Base-by-base conservation (phyloP, 2,113 vertebrate species). In the Ancistrus triradiatus region DNA sequence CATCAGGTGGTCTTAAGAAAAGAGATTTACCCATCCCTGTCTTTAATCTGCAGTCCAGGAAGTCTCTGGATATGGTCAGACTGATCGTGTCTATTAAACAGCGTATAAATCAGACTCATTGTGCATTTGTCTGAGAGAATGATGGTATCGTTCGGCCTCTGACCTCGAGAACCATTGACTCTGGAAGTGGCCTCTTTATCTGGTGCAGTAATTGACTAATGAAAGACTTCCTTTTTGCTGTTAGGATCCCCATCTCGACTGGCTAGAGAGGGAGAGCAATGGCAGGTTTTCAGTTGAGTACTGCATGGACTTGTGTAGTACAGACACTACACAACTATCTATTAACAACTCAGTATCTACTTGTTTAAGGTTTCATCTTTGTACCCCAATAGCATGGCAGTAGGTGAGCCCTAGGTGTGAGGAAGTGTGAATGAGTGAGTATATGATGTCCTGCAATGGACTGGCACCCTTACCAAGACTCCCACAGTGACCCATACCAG, bases 141-240 rank as follows among this genome's bases (percentile, higher is more conserved):
- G 78, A 80, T 72, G 79, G 77, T 76, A 49, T 87, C 83, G 85
- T 83, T 81, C 83, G 78, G 80, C 82, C 85, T 84, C 81, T 86
- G 81, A 87, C 85, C 84, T 68, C 69, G 21, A 31, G 76, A 47
- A 74, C 78, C 71, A 42, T 37, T 44, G 81, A 86, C 81, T 86
- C 83, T 86, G 81, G 81, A 85, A 88, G 86, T 80, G 69, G 44
- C 1, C 61, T 77, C 77, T 84, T 90, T 86, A 89, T 86, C 83
- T 84, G 67, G 62, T 15, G 78, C 74, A 63, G 84, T 87, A 86
- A 87, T 87, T 85, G 82, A 75, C 79, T 85, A 87, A 88, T 89
- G 83, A 88, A 88, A 86, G 82, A 88, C 84, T 89, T 88, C 84
- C 82, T 77, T 75, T 80, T 69, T 62, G 73, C 73, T 73, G 66